phyloP scores from a whole-genome alignment of 64 coral and sea anemone genomes.

The Montipora sp. region DNA sequence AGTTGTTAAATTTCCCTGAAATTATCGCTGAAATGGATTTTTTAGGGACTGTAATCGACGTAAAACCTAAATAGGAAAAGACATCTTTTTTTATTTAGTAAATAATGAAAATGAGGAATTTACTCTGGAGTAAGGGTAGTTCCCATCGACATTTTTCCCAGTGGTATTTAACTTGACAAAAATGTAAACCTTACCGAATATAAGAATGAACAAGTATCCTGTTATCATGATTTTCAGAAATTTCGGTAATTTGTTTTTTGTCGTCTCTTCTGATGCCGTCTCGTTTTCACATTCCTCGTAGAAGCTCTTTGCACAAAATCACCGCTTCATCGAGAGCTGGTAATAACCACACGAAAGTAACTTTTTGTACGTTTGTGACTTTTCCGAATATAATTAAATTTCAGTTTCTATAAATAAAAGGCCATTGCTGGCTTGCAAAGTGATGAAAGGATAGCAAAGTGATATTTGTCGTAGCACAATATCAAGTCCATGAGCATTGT shows the following conservation, averaged over 20 bases:
- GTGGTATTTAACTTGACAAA: neutral
- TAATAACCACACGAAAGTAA: neutral
- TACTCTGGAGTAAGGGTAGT: neutral
- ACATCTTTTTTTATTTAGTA: neutral
- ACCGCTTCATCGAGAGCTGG: neutral
- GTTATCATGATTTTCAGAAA: neutral
- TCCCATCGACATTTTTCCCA: neutral
- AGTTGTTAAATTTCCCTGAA: constrained; percentile 1
- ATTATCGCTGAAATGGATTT: neutral
- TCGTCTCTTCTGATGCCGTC: neutral
- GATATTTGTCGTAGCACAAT: neutral
- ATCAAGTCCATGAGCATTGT: neutral
- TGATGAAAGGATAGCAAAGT: neutral
- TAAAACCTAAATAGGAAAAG: neutral
- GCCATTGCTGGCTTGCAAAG: neutral
- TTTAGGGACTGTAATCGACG: neutral
- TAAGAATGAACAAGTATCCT: neutral
- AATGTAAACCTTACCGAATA: neutral
- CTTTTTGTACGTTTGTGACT: neutral
- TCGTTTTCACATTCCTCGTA: neutral
- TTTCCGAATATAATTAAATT: neutral
- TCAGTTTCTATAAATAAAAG: no score
- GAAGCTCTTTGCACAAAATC: neutral
- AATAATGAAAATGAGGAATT: neutral
- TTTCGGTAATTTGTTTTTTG: neutral